Conservation (phyloP, 2,113 vertebrate species). For the Synodontis membranacea region DNA sequence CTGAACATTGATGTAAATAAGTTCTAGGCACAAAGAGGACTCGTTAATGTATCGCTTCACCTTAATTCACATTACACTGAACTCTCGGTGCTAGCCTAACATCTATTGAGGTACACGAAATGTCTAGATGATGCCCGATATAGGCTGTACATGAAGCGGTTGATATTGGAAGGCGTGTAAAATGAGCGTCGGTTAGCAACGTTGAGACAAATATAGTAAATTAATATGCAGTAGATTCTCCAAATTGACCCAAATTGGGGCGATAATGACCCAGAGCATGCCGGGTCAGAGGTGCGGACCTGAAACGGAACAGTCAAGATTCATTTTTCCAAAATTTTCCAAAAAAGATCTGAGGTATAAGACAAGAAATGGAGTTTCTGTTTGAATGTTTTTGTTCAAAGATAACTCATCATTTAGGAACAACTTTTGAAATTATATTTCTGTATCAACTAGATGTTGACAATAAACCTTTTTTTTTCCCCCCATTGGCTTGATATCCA, state of each 20-base stretch:
- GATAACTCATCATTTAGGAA: background rate
- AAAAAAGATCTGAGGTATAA: background rate
- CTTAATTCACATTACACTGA: background rate
- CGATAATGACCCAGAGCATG: background rate
- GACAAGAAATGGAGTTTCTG: background rate
- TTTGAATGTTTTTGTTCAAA: background rate
- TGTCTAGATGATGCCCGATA: slow-evolving; percentile 7
- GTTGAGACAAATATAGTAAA: background rate
- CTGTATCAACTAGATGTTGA: background rate
- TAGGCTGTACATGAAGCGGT: background rate
- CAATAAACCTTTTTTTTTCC: background rate
- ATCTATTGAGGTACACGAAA: slow-evolving; percentile 16
- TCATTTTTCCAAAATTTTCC: background rate
- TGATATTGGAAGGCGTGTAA: background rate
- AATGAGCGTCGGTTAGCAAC: background rate
- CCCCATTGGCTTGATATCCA: background rate
- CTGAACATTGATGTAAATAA: background rate
- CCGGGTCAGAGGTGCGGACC: background rate
- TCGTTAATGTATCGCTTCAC: background rate
- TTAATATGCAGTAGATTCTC: background rate
- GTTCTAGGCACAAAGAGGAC: background rate
- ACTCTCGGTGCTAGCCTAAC: background rate
- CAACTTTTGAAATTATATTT: background rate
- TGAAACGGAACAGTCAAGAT: background rate
- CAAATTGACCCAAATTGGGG: background rate